Evolutionary conservation across 2,888 invertebrate genomes (phyloP).

Genomic region (Mactromeris polynyma): DNA sequence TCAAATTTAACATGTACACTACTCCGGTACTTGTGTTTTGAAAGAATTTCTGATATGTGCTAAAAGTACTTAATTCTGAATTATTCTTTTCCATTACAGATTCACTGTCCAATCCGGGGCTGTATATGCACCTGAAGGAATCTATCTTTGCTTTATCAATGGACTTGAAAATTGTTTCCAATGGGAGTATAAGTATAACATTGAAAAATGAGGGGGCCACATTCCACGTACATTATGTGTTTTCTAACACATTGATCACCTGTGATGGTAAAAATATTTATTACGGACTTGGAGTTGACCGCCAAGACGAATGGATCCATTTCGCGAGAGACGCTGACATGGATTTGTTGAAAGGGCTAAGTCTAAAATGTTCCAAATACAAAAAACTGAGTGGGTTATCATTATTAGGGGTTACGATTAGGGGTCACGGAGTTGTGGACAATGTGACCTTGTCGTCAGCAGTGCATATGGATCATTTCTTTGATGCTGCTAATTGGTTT

Average conservation of each 20-base stretch:
- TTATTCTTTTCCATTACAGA: constrained; percentile 50
- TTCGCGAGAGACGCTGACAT: constrained; percentile 95
- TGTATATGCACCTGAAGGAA: constrained; percentile 85
- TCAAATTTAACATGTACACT: too few relatives aligned
- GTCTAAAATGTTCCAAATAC: constrained; percentile 77
- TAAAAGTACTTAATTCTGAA: too few relatives aligned
- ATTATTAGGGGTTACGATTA: constrained; percentile 80
- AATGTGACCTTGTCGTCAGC: constrained; percentile 89
- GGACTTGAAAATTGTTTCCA: constrained; percentile 91
- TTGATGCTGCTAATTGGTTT: constrained; percentile 97
- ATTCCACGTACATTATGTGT: constrained; percentile 94
- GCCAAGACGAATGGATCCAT: constrained; percentile 90
- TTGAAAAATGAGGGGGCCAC: constrained; percentile 91
- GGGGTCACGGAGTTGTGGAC: constrained; percentile 85
- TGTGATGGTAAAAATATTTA: constrained; percentile 92
- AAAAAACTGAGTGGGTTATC: constrained; percentile 75
- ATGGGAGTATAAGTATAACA: constrained; percentile 93
- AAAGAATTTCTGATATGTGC: too few relatives aligned
- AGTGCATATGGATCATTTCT: constrained; percentile 96
- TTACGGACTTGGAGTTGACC: constrained; percentile 91
- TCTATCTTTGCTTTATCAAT: constrained; percentile 91
- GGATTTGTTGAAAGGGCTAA: constrained; percentile 96
- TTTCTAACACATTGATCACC: constrained; percentile 92
- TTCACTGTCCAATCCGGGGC: constrained; percentile 48
- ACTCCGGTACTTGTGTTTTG: too few relatives aligned